phyloP scores from a whole-genome alignment of 2,797 vertebrate species.

The Lateolabrax maculatus region DNA sequence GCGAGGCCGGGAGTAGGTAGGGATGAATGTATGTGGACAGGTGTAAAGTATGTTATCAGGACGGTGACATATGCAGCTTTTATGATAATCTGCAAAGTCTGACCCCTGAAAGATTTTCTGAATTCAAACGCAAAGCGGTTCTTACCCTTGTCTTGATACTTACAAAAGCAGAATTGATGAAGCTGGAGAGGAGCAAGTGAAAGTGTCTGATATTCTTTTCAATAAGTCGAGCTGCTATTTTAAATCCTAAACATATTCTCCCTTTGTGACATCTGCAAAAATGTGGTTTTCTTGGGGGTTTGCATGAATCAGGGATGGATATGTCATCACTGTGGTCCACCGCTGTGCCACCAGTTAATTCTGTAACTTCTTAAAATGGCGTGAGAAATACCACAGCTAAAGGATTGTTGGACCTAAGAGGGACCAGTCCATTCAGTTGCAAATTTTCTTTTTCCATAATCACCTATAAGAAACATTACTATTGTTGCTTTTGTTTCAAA shows the following conservation, averaged over 20 bases:
- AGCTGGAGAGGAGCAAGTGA: slow-evolving; percentile 17
- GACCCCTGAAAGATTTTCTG: slow-evolving; percentile 10
- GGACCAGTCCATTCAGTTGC: slow-evolving; percentile 76
- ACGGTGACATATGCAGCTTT: slow-evolving; percentile 11
- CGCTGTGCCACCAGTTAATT: slow-evolving; percentile 50
- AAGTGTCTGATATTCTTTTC: slow-evolving; percentile 15
- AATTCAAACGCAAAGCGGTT: slow-evolving; percentile 9
- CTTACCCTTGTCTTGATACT: slow-evolving; percentile 3
- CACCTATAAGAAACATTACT: slow-evolving; percentile 43
- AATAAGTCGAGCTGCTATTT: slow-evolving; percentile 65
- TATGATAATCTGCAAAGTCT: slow-evolving; percentile 34
- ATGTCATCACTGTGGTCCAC: slow-evolving; percentile 63
- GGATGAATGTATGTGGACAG: slow-evolving; percentile 52
- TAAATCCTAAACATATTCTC: slow-evolving; percentile 33
- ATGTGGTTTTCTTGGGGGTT: slow-evolving; percentile 10
- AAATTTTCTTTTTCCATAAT: slow-evolving; percentile 65
- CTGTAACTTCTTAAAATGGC: slow-evolving; percentile 35
- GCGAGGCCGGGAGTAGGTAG: slow-evolving; percentile 35
- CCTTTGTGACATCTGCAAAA: slow-evolving; percentile 28
- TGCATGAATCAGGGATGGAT: slow-evolving; percentile 43
- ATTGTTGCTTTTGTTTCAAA: slow-evolving; percentile 59
- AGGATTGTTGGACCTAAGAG: slow-evolving; percentile 56
- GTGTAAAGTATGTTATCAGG: slow-evolving; percentile 44
- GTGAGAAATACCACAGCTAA: slow-evolving; percentile 40
- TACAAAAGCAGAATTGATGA: slow-evolving; percentile 35